Evolutionary conservation across 2,797 vertebrate species (phyloP), one percentile per base, ranked within the genome.

Genomic region (Gouania willdenowi): DNA sequence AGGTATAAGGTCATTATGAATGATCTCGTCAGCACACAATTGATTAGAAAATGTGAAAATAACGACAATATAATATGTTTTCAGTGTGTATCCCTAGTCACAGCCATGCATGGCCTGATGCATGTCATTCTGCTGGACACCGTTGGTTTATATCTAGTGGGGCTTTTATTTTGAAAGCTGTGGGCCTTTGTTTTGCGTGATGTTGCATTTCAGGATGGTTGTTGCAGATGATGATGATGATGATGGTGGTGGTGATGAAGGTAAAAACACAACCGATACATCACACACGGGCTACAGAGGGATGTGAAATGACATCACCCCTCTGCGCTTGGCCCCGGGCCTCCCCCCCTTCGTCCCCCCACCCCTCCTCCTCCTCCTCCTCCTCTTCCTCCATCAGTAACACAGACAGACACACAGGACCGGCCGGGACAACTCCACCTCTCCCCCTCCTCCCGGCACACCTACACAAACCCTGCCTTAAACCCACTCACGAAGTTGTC

Each of bases 401-500:
- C 66, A 63, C 60, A 54, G 43, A n/a, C n/a, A n/a, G n/a, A n/a
- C n/a, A n/a, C n/a, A n/a, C n/a, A n/a, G 52, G 40, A 66, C 40
- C 45, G 39, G 51, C 31, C 40, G 33, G 27, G 28, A 64, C 59
- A 43, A 21, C 39, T 70, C 47, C 62, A 63, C 48, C 52, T 57
- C 47, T 52, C 34, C 4, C 38, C 31, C 35, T 60, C 23, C 43
- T n/a, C 50, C 41, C 35, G 55, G 56, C 60, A 70, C 69, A 54
- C 71, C 63, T 66, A 65, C 50, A 35, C 15, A 29, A 21, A 23
- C 74, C 62, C 66, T 8, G 6, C 60, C 41, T 56, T 23, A 26
- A 41, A 28, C 64, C 34, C 74, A 92, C 95, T 96, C 79, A 98
- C 95, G 75, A 98, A 97, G 84, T 83, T 93, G 82, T 97, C 94